These are phyloP conservation scores for Chaetorhynchus papuensis DNA, from an alignment of 2,113 vertebrate genomes.

Conservation along the genomic window DNA sequence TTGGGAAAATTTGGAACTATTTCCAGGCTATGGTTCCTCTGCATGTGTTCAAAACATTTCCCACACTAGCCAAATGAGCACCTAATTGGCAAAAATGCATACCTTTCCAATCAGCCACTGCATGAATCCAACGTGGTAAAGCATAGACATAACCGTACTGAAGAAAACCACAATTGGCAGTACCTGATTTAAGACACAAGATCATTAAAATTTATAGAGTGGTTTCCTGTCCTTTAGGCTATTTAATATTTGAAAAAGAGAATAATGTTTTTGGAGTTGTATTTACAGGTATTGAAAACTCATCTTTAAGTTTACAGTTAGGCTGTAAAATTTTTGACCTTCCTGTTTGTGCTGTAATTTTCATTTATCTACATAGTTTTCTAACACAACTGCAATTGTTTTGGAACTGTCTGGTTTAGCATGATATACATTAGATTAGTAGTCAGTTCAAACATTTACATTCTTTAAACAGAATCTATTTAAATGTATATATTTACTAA, in stretches of 20 bases:
- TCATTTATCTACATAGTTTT: not conserved
- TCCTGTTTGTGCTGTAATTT: not conserved
- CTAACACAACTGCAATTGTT: not conserved
- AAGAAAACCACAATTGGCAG: slow-evolving; percentile 86
- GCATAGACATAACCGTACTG: slow-evolving; percentile 82
- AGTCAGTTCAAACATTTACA: not conserved
- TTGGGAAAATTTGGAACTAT: not conserved
- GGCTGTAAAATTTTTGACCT: not conserved
- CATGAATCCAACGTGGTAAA: slow-evolving; percentile 83
- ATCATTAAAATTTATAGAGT: not conserved
- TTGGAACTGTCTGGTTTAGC: not conserved
- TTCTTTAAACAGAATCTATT: not conserved
- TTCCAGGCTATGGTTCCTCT: not conserved
- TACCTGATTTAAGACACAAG: slow-evolving; percentile 68
- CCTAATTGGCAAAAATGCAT: not conserved
- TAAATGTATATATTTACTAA: not conserved
- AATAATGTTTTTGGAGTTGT: not conserved
- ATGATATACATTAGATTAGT: not conserved
- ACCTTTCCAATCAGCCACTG: slow-evolving; percentile 87
- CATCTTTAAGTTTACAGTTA: not conserved
- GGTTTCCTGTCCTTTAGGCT: not conserved
- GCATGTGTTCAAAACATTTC: not conserved
- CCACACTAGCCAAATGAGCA: not conserved
- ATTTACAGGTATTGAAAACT: not conserved
- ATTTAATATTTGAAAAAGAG: not conserved